Conservation (phyloP, 2,797 vertebrate species). For the Ctenosaura bakeri region DNA sequence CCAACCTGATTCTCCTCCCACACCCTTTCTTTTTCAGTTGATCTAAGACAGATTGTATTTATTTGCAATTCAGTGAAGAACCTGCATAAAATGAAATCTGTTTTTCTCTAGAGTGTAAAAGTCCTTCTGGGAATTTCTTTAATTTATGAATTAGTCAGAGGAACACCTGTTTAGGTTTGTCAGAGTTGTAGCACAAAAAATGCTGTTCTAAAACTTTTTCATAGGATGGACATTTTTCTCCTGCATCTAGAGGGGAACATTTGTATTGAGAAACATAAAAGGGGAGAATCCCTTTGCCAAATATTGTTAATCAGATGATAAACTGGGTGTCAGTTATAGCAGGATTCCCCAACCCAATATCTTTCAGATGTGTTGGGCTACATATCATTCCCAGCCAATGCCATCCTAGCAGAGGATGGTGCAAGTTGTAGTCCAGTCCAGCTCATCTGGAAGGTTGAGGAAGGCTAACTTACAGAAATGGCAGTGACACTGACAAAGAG, state of each 20-base stretch:
- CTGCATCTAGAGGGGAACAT: conserved; percentile 6
- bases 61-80: conserved; percentile 70
- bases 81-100: conserved; percentile 70
- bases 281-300: not conserved
- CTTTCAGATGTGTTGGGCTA: not conserved
- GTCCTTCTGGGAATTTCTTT: conserved; percentile 65
- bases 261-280: conserved; percentile 41
- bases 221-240: not conserved
- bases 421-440: not conserved
- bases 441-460: not conserved
- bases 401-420: too few relatives aligned
- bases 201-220: conserved; percentile 60
- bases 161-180: conserved; percentile 67
- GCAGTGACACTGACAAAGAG: not conserved
- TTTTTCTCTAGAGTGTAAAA: conserved; percentile 60
- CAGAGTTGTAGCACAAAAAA: conserved; percentile 61
- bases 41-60: conserved; percentile 50
- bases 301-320: not conserved
- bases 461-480: not conserved
- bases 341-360: not conserved
- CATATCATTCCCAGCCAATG: not conserved
- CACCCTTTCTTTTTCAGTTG: conserved; percentile 32
- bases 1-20: conserved; percentile 21
- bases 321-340: not conserved
- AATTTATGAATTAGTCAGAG: conserved; percentile 74